Conservation (phyloP, 2,797 vertebrate genomes). For the Trematocara caparti region DNA sequence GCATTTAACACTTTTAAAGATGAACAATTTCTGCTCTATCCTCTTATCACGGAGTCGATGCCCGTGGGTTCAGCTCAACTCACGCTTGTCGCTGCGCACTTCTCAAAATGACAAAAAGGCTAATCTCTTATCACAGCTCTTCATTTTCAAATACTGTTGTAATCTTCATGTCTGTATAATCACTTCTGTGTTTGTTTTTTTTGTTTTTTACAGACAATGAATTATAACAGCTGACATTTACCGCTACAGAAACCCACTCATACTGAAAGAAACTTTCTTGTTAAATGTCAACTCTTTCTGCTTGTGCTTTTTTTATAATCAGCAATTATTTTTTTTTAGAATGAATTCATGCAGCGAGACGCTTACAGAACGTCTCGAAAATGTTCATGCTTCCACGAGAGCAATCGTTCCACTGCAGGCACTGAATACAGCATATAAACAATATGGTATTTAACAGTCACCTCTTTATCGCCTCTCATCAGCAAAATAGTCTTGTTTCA, state of each 20-base stretch:
- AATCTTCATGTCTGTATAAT: not conserved
- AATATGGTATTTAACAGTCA: not conserved
- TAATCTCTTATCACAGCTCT: not conserved
- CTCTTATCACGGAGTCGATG: constrained; percentile 3
- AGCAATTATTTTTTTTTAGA: not conserved
- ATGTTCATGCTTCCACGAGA: not conserved
- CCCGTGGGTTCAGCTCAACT: not conserved
- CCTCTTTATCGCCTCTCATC: not conserved
- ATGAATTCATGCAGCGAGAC: not conserved
- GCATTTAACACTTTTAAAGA: constrained; percentile 1
- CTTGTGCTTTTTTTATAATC: constrained; percentile 7
- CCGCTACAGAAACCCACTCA: not conserved
- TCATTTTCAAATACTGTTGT: not conserved
- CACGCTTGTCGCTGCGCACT: not conserved
- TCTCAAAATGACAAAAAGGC: not conserved
- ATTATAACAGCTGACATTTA: constrained; percentile 20
- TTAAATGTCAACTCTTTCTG: constrained; percentile 35
- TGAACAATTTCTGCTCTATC: not conserved
- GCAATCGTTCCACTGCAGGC: not conserved
- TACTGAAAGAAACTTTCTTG: not conserved
- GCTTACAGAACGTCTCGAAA: not conserved
- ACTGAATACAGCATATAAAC: constrained; percentile 18
- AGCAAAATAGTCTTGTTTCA: not conserved
- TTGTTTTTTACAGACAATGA: not conserved
- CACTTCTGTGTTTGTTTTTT: not conserved